A percentile compares a stretch with the other conserved stretches of the same genome.
Conservation (phyloP, 2,888 invertebrate genomes). For the Cheilosia soror region DNA sequence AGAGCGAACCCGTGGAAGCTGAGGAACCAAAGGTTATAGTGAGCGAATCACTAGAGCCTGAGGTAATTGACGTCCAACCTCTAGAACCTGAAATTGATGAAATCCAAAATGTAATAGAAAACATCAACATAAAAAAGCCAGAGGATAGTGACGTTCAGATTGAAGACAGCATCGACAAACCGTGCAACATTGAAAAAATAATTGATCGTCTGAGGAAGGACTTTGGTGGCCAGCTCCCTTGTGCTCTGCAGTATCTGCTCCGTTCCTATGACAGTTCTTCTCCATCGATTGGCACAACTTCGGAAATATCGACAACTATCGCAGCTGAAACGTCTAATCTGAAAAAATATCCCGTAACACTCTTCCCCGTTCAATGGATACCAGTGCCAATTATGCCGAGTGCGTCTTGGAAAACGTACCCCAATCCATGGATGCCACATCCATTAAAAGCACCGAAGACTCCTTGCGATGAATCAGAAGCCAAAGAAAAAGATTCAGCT, state of each 20-base stretch:
- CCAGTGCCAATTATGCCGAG: conserved; percentile 37
- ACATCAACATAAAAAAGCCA: neutral
- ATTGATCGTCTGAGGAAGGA: conserved; percentile 25
- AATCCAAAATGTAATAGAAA: neutral
- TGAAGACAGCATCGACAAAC: neutral
- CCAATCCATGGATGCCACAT: conserved; percentile 28
- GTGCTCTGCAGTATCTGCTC: conserved; percentile 32
- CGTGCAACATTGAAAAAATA: conserved; percentile 38
- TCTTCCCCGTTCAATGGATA: conserved; percentile 43
- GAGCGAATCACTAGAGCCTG: neutral
- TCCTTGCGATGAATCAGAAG: neutral
- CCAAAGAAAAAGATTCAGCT: neutral
- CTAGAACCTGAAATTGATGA: neutral
- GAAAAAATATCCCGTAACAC: conserved; percentile 22
- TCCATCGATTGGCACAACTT: neutral
- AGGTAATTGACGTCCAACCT: neutral
- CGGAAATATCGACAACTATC: neutral
- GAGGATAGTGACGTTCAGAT: neutral
- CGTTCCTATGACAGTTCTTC: conserved; percentile 11
- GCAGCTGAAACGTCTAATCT: neutral
- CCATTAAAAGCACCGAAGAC: neutral
- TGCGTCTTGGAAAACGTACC: conserved; percentile 19
- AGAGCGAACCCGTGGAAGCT: neutral
- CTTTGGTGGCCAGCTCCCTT: conserved; percentile 30
- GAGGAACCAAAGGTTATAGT: neutral